phyloP scores from a whole-genome alignment of 2,797 vertebrate species.

The Octomys mimax region DNA sequence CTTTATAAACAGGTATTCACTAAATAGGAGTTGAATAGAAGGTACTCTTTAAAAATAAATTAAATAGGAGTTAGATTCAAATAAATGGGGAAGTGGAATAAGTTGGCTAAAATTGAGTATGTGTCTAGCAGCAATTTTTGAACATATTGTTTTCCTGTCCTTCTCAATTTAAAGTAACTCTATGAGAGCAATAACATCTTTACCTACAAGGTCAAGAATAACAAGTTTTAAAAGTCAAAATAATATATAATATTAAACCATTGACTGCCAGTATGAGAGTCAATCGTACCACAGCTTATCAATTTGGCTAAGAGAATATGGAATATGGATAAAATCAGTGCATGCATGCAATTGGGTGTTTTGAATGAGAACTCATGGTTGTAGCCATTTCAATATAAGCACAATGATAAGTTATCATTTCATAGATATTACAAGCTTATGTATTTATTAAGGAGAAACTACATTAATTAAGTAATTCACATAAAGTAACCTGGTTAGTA shows the following conservation, averaged over 20 bases:
- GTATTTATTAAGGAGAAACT: neutral
- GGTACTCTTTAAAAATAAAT: no score
- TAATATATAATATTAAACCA: neutral
- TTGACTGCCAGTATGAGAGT: neutral
- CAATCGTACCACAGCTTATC: no score
- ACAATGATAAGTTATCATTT: neutral
- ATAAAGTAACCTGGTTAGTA: neutral
- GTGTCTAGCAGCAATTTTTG: neutral
- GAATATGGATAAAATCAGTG: neutral
- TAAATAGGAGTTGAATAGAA: neutral
- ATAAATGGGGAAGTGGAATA: neutral
- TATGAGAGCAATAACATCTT: neutral
- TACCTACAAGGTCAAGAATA: neutral
- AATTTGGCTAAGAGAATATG: neutral
- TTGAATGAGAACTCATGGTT: neutral
- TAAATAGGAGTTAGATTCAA: neutral
- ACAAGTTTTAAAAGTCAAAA: neutral
- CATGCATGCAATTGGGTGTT: neutral
- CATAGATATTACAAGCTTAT: neutral
- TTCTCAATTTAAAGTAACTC: neutral
- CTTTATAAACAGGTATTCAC: neutral
- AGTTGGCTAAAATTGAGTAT: neutral
- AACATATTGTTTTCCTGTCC: neutral
- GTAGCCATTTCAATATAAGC: neutral
- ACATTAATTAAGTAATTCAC: neutral